Evolutionary conservation across 2,113 vertebrate species (phyloP).

Genomic region (Laticauda laticaudata): DNA sequence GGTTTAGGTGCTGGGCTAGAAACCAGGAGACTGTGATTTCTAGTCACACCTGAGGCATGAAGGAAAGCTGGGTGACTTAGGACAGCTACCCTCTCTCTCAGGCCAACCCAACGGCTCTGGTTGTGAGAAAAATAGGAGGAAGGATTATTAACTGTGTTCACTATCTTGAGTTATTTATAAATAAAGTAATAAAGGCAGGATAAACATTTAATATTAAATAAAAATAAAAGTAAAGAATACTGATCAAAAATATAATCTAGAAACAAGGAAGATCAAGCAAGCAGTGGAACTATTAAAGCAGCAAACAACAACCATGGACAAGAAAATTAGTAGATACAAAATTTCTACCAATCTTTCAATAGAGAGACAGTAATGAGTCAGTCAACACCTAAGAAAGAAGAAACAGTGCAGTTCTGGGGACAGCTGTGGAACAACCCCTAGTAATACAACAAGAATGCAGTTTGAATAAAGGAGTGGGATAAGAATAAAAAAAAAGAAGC

Average conservation of each 20-base stretch:
- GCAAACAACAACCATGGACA: background rate
- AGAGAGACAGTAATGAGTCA: too few species aligned
- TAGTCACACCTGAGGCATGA: background rate
- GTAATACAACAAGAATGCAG: background rate
- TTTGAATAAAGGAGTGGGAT: background rate
- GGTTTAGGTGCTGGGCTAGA: background rate
- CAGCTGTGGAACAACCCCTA: background rate
- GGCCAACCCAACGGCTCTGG: background rate
- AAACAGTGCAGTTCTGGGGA: background rate
- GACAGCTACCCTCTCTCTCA: background rate
- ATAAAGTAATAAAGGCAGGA: background rate
- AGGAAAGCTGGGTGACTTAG: background rate
- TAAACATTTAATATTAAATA: background rate
- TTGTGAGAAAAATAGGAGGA: background rate
- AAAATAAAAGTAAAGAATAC: background rate
- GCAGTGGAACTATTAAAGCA: background rate
- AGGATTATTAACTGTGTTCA: background rate
- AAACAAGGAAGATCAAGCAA: background rate
- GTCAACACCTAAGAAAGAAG: background rate
- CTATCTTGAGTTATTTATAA: background rate
- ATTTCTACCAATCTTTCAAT: background rate
- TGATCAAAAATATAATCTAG: background rate
- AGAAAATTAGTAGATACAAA: background rate
- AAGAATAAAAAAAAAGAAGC: background rate
- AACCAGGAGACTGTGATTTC: background rate